phyloP scores from a whole-genome alignment of 2,113 vertebrate species.

The Lichenostomus cassidix region DNA sequence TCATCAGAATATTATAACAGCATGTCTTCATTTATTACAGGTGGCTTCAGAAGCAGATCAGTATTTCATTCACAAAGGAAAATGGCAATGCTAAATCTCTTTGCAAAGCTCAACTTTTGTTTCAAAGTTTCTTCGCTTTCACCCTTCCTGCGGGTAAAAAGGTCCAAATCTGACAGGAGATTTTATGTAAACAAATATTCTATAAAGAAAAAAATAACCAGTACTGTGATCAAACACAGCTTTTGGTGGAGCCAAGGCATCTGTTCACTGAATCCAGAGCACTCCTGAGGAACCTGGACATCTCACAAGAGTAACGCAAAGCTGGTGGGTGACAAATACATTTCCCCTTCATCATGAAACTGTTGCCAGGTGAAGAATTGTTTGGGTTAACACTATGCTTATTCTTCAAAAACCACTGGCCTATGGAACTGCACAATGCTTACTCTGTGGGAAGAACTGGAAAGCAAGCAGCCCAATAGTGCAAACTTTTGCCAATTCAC shows the following conservation, averaged over 20 bases:
- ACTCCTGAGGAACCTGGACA: neutral
- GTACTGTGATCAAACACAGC: neutral
- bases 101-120: neutral
- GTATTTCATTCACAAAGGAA: neutral
- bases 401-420: neutral
- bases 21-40: neutral
- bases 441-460: neutral
- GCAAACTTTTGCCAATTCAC: neutral
- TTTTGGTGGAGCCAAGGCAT: neutral
- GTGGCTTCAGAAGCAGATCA: neutral
- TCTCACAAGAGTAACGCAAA: neutral
- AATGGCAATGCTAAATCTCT: neutral
- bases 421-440: neutral
- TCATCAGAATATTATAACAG: neutral
- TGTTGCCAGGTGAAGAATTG: neutral
- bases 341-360: neutral
- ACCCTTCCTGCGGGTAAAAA: neutral
- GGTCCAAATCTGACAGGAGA: neutral
- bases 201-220: neutral
- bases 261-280: neutral
- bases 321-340: neutral
- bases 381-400: neutral
- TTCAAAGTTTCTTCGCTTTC: neutral
- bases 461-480: neutral
- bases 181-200: neutral